Conservation (phyloP, 2,888 invertebrate species). For the Hydraecia micacea region DNA sequence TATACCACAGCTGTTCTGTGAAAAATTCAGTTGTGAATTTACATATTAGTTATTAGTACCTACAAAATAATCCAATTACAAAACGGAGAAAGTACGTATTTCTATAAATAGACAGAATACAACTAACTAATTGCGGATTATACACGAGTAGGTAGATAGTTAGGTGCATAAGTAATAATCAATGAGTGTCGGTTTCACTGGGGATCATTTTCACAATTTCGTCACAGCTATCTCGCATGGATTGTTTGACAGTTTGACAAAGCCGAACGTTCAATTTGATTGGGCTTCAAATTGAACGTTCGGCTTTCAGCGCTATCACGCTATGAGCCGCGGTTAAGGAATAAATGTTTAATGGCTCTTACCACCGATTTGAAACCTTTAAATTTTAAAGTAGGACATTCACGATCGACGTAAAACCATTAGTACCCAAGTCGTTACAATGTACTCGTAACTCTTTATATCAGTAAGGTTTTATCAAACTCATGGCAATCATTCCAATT, state of each 20-base stretch:
- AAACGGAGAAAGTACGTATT: constrained; percentile 27
- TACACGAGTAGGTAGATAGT: constrained; percentile 9
- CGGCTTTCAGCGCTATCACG: neutral
- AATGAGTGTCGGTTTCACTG: constrained; percentile 46
- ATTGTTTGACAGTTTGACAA: neutral
- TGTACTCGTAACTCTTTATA: too few relatives aligned
- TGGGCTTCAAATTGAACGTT: constrained; percentile 22
- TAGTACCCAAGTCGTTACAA: too few relatives aligned
- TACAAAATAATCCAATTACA: constrained; percentile 5
- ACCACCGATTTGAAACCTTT: too few relatives aligned
- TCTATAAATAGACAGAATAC: constrained; percentile 16
- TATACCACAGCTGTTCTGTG: too few relatives aligned
- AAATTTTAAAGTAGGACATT: too few relatives aligned
- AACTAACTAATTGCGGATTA: constrained; percentile 43
- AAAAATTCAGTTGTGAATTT: too few relatives aligned
- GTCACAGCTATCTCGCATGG: constrained; percentile 11
- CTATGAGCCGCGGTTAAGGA: neutral
- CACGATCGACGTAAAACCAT: too few relatives aligned
- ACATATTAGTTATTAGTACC: neutral
- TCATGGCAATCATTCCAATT: too few relatives aligned
- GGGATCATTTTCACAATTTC: constrained; percentile 18
- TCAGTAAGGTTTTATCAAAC: too few relatives aligned
- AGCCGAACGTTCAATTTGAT: too few relatives aligned
- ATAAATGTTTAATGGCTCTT: neutral
- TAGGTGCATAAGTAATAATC: constrained; percentile 27